Base-by-base conservation (phyloP, 2,888 invertebrate species). In the Dicycla oo region DNA sequence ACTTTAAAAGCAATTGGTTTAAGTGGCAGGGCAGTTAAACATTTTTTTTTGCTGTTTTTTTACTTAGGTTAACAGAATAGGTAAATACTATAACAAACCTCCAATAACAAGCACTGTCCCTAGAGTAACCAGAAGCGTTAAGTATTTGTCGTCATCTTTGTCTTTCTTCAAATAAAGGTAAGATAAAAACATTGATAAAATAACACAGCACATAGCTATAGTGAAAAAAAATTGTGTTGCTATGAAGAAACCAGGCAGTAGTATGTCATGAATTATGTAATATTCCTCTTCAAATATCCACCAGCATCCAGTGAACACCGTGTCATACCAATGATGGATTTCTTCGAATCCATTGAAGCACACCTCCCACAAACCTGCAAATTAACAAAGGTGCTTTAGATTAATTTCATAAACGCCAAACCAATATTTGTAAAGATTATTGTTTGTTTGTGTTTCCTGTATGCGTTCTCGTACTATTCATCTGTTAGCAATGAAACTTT, bases 271-370 rank as follows among this genome's bases (percentile, higher is more conserved):
- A 83, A 99, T 98, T 73, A 99, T 99, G 90, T 99, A 98, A 92
- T 98, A 99, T 94, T 99, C 99, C 92, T 99, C 99, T 93, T 99
- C 98, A 89, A 99, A 99, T 75, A 99, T 98, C 99, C 99, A 99
- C 98, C 99, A 99, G 90, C 99, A 99, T 0, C 98, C 98, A 23
- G 96, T 97, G 88, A 98, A 98, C 67, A 96, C 96, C 8, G 97
- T 97, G 88, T 99, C 98, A 93, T 99, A 99, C 92, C 97, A 97
- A 82, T 98, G 97, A 84, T 98, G 97, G 7, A 98, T 97, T 91
- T 99, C 99, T 93, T 98, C 97, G 91, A 99, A 99, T 58, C 98
- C 97, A 86, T 97, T 97, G 88, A 99, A 98, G 91, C 99, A 99
- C 6, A 99, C 98, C 93, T 99, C 98, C 99, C 99, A 99, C 49